Conservation (phyloP, 1,140 invertebrate species). For the Drosophila punjabiensis region DNA sequence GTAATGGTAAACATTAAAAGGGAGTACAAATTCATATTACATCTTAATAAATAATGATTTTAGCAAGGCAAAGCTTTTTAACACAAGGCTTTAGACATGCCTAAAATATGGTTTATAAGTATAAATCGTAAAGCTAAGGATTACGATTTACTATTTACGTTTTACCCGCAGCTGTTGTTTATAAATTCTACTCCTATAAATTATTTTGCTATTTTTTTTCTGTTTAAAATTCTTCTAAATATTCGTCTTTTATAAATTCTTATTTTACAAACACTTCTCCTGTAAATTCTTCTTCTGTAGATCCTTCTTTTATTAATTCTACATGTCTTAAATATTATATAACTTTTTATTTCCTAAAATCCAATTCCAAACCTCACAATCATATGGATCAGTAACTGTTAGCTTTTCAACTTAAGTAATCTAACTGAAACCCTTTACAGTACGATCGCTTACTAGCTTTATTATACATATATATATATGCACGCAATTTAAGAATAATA, state of each 20-base stretch:
- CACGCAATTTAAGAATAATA: neutral
- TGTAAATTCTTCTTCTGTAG: neutral
- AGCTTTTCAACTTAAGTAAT: neutral
- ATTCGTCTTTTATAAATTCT: too few species aligned
- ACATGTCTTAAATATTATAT: neutral
- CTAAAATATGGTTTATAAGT: neutral
- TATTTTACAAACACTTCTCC: neutral
- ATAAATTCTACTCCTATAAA: neutral
- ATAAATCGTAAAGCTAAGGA: neutral
- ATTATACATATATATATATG: too few species aligned
- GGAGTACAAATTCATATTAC: neutral
- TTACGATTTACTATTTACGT: neutral
- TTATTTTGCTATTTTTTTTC: neutral
- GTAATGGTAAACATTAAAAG: slow-evolving; percentile 2
- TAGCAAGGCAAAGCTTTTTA: neutral
- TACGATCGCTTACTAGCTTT: neutral
- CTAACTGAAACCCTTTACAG: neutral
- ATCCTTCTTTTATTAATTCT: neutral
- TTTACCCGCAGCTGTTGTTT: neutral
- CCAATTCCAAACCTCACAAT: too few species aligned
- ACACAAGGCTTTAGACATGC: neutral
- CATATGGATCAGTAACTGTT: neutral
- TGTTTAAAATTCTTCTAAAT: too few species aligned
- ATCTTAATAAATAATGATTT: neutral
- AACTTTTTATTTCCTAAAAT: neutral